Evolutionary conservation across 2,797 vertebrate genomes (phyloP).

Genomic region (Cheirogaleus major): DNA sequence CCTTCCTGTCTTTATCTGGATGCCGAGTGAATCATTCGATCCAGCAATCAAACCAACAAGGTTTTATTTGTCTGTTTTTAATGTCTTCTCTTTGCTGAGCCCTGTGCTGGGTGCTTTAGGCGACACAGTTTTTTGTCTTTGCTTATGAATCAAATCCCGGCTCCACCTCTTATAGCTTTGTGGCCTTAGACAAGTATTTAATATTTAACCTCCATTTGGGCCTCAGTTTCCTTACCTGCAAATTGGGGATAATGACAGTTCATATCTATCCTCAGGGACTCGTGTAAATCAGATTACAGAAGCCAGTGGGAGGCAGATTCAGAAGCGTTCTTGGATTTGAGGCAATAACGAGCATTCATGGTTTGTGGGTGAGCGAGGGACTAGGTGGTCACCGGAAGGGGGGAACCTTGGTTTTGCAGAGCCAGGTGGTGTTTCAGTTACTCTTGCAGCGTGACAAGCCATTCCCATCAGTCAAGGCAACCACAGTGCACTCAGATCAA

Average conservation of each 20-base stretch:
- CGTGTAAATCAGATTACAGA: not conserved
- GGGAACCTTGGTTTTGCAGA: not conserved
- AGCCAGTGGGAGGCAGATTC: not conserved
- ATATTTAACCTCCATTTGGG: not conserved
- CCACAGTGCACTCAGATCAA: not conserved
- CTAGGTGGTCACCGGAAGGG: not conserved
- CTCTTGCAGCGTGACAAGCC: not conserved
- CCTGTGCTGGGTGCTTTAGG: not conserved
- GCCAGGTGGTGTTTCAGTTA: not conserved
- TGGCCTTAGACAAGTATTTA: not conserved
- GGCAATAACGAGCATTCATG: not conserved
- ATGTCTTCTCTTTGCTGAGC: not conserved
- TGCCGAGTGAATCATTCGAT: not conserved
- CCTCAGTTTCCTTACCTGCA: slow-evolving; percentile 7
- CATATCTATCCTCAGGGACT: not conserved
- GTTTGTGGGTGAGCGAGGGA: not conserved
- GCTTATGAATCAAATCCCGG: not conserved
- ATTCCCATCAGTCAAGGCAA: not conserved
- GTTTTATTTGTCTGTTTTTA: not conserved
- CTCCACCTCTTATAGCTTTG: not conserved
- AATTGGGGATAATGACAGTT: not conserved
- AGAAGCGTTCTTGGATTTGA: not conserved
- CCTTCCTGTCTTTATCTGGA: not conserved
- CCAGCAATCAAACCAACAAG: not conserved
- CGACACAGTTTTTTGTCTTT: not conserved